Evolutionary conservation across 2,113 vertebrate genomes (phyloP).

Genomic region (Megaceryle maxima): DNA sequence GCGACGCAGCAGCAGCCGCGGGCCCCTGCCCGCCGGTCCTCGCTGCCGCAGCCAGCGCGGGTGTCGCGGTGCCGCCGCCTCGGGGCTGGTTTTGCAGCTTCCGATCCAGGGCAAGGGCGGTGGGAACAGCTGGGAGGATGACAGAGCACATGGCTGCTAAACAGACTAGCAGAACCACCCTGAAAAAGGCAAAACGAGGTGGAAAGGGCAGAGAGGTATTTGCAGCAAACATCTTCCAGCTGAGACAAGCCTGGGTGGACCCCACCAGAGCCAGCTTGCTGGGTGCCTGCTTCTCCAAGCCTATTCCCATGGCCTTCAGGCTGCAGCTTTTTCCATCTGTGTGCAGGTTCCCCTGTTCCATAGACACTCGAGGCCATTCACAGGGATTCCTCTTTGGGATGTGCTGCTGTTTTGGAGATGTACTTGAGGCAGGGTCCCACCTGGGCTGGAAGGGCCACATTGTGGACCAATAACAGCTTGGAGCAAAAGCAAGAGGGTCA

Average conservation of each 20-base stretch:
- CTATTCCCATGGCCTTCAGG: neutral
- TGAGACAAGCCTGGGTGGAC: neutral
- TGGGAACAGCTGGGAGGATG: neutral
- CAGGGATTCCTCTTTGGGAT: neutral
- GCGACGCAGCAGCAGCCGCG: rapidly evolving
- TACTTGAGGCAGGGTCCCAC: neutral
- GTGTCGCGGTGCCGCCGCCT: neutral
- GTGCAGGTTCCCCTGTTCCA: neutral
- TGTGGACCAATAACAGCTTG: neutral
- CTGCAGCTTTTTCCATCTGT: neutral
- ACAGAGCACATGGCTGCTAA: rapidly evolving
- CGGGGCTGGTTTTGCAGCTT: neutral
- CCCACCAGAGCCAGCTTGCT: neutral
- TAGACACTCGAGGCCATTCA: neutral
- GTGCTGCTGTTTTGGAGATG: neutral
- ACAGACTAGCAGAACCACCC: neutral
- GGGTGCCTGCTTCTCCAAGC: neutral
- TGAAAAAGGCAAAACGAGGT: neutral
- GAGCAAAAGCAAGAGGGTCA: neutral
- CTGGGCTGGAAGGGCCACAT: neutral
- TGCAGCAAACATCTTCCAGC: neutral
- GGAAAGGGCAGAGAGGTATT: neutral
- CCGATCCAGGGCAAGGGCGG: neutral
- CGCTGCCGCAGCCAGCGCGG: neutral
- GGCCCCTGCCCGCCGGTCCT: neutral